These are phyloP conservation scores for Hyles lineata DNA, from an alignment of 2,888 invertebrate species.

Conservation along the genomic window DNA sequence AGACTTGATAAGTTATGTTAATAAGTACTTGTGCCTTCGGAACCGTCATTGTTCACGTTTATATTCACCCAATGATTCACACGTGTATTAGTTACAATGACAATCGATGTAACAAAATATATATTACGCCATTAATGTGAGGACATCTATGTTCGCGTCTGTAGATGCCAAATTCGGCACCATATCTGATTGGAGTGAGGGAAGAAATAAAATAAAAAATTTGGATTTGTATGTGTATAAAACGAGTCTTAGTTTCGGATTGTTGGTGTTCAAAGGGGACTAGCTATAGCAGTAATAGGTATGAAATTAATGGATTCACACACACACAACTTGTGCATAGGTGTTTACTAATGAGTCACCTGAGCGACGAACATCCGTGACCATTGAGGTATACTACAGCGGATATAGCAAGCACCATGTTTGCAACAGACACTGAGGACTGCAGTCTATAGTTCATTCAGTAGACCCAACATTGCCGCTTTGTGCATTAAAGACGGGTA, in stretches of 20 bases:
- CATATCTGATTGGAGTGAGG: not conserved
- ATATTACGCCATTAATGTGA: constrained; percentile 30
- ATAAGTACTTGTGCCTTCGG: constrained; percentile 3
- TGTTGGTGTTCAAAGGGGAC: not conserved
- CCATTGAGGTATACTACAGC: too few relatives aligned
- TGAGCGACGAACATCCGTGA: too few relatives aligned
- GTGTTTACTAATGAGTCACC: too few relatives aligned
- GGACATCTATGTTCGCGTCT: not conserved
- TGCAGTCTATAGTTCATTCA: too few relatives aligned
- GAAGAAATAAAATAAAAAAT: too few relatives aligned
- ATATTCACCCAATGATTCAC: constrained; percentile 33
- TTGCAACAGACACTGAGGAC: too few relatives aligned
- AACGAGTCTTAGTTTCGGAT: not conserved
- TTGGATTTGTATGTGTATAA: not conserved
- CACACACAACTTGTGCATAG: too few relatives aligned
- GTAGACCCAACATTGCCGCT: too few relatives aligned
- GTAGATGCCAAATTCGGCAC: not conserved
- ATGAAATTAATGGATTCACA: too few relatives aligned
- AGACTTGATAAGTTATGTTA: not conserved
- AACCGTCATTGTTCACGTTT: constrained; percentile 21
- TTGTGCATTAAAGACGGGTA: too few relatives aligned
- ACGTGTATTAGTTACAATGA: constrained; percentile 53
- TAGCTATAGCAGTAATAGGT: not conserved
- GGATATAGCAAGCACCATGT: too few relatives aligned
- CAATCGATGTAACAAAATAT: constrained; percentile 47